Base-by-base conservation (phyloP, 2,113 vertebrate genomes). In the Centropristis striata region DNA sequence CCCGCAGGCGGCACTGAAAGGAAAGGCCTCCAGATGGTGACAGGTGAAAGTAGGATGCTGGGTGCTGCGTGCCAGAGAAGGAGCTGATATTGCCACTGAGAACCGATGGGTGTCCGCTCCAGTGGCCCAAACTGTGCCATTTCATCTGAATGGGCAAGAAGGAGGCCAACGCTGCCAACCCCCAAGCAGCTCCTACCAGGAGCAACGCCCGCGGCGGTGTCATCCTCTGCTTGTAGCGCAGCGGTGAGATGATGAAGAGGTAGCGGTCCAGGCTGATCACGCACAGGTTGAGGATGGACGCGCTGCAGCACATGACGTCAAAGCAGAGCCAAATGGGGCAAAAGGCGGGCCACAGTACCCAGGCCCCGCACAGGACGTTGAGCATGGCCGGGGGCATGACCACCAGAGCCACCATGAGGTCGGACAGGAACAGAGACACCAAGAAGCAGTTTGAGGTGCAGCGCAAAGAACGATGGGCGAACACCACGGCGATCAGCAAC, bases 351-450 rank as follows among this genome's bases (percentile, higher is more conserved):
- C 92, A 95, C 83, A 99, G 93, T 91, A 98, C 96, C 98, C 98
- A 99, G 84, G 92, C 95, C 8, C 98, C 98, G 0, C 96, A 98
- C 54, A 99, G 94, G 70, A 96, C 96, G 18, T 99, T 98, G 60
- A 99, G 95, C 97, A 98, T 97, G 84, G 98, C 98, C 0, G 98
- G 98, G 0, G 98, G 98, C 98, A 99, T 99, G 69, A 99, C 98
- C 92, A 98, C 98, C 92, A 98, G 65, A 3, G 97, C 98, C 95
- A 99, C 98, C 98, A 99, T 96, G 46, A 99, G 94, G 95, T 99
- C 98, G 0, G 98, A 98, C 81, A 97, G 94, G 94, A 99, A 99
- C 61, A 99, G 94, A 5, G 98, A 99, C 87, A 98, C 97, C 90
- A 99, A 86, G 94, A 99, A 99, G 79, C 96, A 97, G 94, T 98